Evolutionary conservation across 2,888 invertebrate species (phyloP).

Genomic region (Zootermopsis nevadensis): DNA sequence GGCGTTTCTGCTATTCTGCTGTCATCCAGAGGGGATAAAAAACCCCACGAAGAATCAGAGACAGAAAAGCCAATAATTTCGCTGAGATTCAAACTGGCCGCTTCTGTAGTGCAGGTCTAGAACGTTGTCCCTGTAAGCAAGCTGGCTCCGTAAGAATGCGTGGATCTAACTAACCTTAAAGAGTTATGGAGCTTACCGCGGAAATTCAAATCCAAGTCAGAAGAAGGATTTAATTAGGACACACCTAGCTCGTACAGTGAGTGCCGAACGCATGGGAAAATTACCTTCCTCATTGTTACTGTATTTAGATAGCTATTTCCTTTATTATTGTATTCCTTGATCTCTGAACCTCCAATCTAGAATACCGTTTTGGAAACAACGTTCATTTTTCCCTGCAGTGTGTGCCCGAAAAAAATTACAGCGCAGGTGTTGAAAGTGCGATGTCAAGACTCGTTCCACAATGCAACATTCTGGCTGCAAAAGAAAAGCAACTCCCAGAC

Average conservation of each 20-base stretch:
- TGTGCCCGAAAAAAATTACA: constrained; percentile 16
- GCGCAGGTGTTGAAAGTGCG: constrained; percentile 22
- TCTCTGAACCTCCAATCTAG: not conserved
- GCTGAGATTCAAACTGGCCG: too few relatives aligned
- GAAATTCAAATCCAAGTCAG: too few relatives aligned
- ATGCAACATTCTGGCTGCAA: not conserved
- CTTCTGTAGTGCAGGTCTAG: too few relatives aligned
- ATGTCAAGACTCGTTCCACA: not conserved
- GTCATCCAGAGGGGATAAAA: too few relatives aligned
- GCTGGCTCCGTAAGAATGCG: too few relatives aligned
- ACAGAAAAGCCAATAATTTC: too few relatives aligned
- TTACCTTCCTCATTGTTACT: not conserved
- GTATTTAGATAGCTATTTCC: not conserved
- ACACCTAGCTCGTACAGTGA: not conserved
- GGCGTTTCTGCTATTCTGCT: too few relatives aligned
- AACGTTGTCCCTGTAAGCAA: too few relatives aligned
- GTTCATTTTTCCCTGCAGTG: not conserved
- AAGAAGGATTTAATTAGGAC: too few relatives aligned
- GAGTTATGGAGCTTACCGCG: too few relatives aligned
- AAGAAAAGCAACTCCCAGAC: constrained; percentile 27
- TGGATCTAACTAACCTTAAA: too few relatives aligned
- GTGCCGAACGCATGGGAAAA: not conserved
- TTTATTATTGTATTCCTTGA: not conserved
- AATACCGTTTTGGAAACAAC: not conserved
- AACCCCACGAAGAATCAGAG: too few relatives aligned